Conservation (phyloP, 2,888 invertebrate species). For the Cyrtodaria siliqua region DNA sequence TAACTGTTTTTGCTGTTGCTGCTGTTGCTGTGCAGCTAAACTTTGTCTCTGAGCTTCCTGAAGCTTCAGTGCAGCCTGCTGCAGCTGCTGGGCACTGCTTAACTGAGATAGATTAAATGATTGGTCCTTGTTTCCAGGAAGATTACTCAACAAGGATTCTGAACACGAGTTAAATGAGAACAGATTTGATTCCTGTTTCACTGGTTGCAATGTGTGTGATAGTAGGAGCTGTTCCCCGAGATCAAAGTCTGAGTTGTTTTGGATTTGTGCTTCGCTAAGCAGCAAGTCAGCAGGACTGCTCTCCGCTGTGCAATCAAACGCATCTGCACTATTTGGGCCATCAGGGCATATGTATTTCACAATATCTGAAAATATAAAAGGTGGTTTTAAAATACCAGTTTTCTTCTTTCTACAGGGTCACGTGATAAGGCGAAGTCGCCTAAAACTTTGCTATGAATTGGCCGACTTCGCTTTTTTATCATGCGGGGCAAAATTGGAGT, state of each 20-base stretch:
- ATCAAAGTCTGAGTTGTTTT: slow-evolving; percentile 51
- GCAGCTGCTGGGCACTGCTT: slow-evolving; percentile 65
- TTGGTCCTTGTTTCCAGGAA: slow-evolving; percentile 35
- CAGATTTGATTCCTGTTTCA: slow-evolving; percentile 59
- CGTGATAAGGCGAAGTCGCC: too few relatives aligned
- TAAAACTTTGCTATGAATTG: too few relatives aligned
- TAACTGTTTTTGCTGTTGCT: slow-evolving; percentile 63
- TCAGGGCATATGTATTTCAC: slow-evolving; percentile 76
- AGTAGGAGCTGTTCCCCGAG: slow-evolving; percentile 50
- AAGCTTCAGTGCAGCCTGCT: slow-evolving; percentile 66
- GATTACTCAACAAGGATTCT: slow-evolving; percentile 44
- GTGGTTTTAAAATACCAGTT: too few relatives aligned
- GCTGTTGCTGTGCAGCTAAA: slow-evolving; percentile 69
- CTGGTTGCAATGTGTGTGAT: slow-evolving; percentile 21
- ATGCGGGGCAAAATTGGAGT: too few relatives aligned
- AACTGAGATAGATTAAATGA: slow-evolving; percentile 53
- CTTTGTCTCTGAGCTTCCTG: slow-evolving; percentile 65
- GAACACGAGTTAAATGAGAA: slow-evolving; percentile 30
- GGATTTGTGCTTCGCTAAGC: slow-evolving; percentile 36
- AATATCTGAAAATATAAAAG: slow-evolving; percentile 69
- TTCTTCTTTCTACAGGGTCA: too few relatives aligned
- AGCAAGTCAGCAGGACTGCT: slow-evolving; percentile 27
- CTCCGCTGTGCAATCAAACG: slow-evolving; percentile 27
- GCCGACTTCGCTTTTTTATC: too few relatives aligned
- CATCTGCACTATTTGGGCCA: slow-evolving; percentile 37